phyloP scores from a whole-genome alignment of 2,113 vertebrate species.

The Diglossa brunneiventris region DNA sequence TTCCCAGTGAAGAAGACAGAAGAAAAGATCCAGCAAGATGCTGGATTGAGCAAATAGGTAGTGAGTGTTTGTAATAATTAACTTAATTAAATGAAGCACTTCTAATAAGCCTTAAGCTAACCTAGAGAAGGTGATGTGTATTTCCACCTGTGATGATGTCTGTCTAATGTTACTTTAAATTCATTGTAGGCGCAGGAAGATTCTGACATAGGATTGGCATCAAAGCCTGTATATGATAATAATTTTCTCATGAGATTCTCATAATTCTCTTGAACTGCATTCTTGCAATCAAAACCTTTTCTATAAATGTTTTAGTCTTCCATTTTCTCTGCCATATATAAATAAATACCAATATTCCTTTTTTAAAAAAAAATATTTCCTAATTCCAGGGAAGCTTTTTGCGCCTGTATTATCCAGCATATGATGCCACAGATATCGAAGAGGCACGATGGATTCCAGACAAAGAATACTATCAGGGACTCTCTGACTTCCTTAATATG shows the following conservation, averaged over 20 bases:
- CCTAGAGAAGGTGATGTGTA: neutral
- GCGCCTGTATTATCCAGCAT: conserved; percentile 90
- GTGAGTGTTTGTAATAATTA: neutral
- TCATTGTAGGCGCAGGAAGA: neutral
- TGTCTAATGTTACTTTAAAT: neutral
- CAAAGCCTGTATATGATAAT: neutral
- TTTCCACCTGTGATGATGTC: neutral
- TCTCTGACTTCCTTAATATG: conserved; percentile 87
- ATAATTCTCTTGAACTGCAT: neutral
- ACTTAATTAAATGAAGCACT: neutral
- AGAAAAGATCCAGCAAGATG: neutral
- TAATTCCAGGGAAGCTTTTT: conserved; percentile 84
- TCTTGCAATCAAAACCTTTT: neutral
- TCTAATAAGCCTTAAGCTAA: neutral
- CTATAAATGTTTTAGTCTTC: neutral
- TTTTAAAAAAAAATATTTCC: neutral
- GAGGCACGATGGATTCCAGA: conserved; percentile 88
- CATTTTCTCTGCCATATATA: neutral
- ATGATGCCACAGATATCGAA: conserved; percentile 40
- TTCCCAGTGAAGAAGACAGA: neutral
- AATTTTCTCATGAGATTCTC: neutral
- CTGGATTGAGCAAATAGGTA: neutral
- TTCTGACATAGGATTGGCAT: neutral
- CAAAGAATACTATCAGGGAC: conserved; percentile 87
- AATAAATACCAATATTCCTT: neutral